Evolutionary conservation across 1,140 invertebrate species (phyloP).

Genomic region (Chrysomallon squamiferum): DNA sequence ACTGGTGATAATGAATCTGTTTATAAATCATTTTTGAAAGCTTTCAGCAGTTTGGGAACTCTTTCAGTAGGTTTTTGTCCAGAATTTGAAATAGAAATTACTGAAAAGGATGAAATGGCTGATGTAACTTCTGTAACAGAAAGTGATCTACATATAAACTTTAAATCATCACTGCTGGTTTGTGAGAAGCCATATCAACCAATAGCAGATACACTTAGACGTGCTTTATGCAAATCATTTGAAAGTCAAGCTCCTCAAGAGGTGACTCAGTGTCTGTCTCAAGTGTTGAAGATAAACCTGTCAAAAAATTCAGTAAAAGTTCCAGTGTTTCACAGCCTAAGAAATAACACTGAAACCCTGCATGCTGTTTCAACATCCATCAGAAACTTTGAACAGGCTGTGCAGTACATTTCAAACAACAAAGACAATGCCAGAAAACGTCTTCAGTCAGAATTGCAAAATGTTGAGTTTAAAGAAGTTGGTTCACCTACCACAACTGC

Average conservation of each 20-base stretch:
- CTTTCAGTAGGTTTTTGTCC: too few species aligned
- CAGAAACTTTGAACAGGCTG: neutral
- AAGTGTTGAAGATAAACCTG: neutral
- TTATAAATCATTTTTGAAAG: too few species aligned
- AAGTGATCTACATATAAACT: conserved; percentile 1
- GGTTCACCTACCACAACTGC: neutral
- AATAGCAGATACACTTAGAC: neutral
- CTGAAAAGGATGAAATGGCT: conserved; percentile 2
- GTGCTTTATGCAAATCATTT: neutral
- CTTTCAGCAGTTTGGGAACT: too few species aligned
- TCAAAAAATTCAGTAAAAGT: neutral
- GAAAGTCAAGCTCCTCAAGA: neutral
- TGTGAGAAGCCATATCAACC: neutral
- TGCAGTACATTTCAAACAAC: neutral
- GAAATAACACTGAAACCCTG: neutral
- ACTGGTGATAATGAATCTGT: neutral
- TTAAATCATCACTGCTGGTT: neutral
- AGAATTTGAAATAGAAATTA: too few species aligned
- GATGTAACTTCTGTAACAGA: neutral
- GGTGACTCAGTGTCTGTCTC: neutral
- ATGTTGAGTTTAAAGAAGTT: neutral
- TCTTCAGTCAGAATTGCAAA: neutral
- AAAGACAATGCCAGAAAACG: neutral
- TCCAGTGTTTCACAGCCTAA: neutral
- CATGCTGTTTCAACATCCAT: neutral